These are phyloP conservation scores for Brachyptera putata DNA, from an alignment of 2,888 invertebrate genomes.

Conservation along the genomic window DNA sequence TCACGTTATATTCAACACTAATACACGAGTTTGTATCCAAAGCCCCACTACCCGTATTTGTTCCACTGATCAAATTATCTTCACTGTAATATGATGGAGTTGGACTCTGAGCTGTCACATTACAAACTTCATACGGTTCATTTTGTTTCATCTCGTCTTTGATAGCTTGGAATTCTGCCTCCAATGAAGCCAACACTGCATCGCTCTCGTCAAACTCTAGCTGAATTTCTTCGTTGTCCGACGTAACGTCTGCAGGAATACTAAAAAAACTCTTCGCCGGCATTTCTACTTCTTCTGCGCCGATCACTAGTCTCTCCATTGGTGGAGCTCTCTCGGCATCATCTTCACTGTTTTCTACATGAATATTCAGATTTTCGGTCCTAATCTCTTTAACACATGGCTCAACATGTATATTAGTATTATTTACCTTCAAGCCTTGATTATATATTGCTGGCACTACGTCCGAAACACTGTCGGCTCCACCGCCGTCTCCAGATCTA, in stretches of 20 bases:
- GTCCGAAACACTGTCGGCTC: constrained; percentile 38
- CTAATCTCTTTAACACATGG: constrained; percentile 53
- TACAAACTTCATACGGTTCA: neutral
- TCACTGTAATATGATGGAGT: neutral
- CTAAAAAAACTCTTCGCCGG: too few species aligned
- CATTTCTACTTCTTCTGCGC: constrained; percentile 33
- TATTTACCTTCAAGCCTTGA: constrained; percentile 72
- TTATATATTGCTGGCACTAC: constrained; percentile 49
- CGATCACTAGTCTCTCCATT: constrained; percentile 36
- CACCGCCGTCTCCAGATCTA: constrained; percentile 55
- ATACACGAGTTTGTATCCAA: neutral
- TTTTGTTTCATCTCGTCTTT: constrained; percentile 17
- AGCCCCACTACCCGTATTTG: neutral
- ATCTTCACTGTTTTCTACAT: constrained; percentile 54
- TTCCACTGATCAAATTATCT: neutral
- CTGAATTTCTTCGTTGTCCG: neutral
- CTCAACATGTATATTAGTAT: constrained; percentile 73
- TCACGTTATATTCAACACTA: neutral
- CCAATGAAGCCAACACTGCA: neutral
- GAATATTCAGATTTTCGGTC: constrained; percentile 59
- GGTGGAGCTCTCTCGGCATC: constrained; percentile 23
- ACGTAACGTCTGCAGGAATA: neutral
- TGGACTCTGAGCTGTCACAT: neutral
- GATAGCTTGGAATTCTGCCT: constrained; percentile 19
- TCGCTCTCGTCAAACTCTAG: constrained; percentile 4